Evolutionary conservation across 2,888 invertebrate genomes (phyloP), one percentile per base, ranked within the genome.

Genomic region (Halocaridina rubra): DNA sequence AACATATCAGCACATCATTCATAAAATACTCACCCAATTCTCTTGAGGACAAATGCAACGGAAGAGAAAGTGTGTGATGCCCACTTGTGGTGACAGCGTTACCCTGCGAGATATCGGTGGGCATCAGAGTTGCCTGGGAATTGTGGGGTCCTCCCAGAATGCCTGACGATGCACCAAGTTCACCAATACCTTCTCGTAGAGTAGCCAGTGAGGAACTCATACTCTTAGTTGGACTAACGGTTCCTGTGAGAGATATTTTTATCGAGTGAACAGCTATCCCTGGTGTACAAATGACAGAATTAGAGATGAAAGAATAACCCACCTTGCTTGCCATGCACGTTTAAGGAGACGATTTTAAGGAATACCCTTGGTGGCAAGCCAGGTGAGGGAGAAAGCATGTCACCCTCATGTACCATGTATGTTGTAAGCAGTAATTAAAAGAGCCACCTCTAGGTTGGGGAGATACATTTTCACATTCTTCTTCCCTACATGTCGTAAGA

Each of bases 181-280:
- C 82, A 22, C 82, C 82, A 19, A 69, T 61, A 10, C 84, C 84
- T 24, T 86, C 86, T 13, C 86, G 69, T 67, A 86, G 72, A 10
- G 86, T 86, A 22, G 82, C 86, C 10, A 82, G 57, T 5, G 86
- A 86, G 39, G 86, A 90, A 89, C 89, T 90, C 76, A 89, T 90
- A 78, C 89, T 90, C 80, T 90, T 90, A 69, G 89, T 89, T 8
- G 90, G 89, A 72, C 89, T 89, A 10, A 89, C 86, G n/a, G 89
- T 88, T 46, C 88, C 87, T 64, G 88, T 13, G 10, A 53, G 19
- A n/a, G n/a, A n/a, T n/a, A n/a, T n/a, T n/a, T n/a, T n/a, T n/a
- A n/a, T n/a, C n/a, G n/a, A n/a, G n/a, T n/a, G n/a, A n/a, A n/a
- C n/a, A n/a, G n/a, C n/a, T n/a, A n/a, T n/a, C n/a, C n/a, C n/a